A percentile compares a stretch with the other conserved stretches of the same genome.
phyloP scores from a whole-genome alignment of 2,888 invertebrate genomes.

The Acronicta psi region DNA sequence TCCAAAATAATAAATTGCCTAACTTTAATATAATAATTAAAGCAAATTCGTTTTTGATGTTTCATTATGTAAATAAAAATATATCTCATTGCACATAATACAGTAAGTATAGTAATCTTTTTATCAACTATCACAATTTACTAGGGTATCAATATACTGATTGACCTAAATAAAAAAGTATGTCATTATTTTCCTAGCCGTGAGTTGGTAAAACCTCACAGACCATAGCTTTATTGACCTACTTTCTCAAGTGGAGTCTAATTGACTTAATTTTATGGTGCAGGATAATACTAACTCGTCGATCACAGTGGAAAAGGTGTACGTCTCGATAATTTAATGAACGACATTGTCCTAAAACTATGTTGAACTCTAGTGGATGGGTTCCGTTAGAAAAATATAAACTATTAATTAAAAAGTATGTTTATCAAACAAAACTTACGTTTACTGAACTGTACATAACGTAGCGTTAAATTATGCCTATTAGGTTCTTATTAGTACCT shows the following conservation, averaged over 20 bases:
- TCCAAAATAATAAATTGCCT: too few species aligned
- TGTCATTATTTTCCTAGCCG: slow-evolving; percentile 1
- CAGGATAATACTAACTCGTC: not conserved
- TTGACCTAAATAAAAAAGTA: slow-evolving; percentile 4
- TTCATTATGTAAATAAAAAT: too few species aligned
- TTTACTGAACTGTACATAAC: not conserved
- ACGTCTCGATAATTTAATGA: too few species aligned
- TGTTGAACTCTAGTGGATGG: too few species aligned
- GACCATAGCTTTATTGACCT: slow-evolving; percentile 24
- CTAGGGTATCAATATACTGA: slow-evolving; percentile 3
- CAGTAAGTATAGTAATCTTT: not conserved
- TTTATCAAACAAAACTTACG: too few species aligned
- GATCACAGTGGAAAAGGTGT: too few species aligned
- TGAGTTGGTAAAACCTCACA: not conserved
- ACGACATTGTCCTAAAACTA: too few species aligned
- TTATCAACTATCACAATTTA: not conserved
- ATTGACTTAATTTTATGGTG: too few species aligned
- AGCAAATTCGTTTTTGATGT: too few species aligned
- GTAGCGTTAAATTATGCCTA: slow-evolving; percentile 11
- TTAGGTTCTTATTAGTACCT: slow-evolving; percentile 2
- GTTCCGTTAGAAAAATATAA: too few species aligned
- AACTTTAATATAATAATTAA: too few species aligned
- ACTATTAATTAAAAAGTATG: too few species aligned
- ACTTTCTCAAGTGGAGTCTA: slow-evolving; percentile 9
- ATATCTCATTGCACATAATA: not conserved